Evolutionary conservation across 1,140 invertebrate species (phyloP).

Genomic region (Drosophila yakuba): DNA sequence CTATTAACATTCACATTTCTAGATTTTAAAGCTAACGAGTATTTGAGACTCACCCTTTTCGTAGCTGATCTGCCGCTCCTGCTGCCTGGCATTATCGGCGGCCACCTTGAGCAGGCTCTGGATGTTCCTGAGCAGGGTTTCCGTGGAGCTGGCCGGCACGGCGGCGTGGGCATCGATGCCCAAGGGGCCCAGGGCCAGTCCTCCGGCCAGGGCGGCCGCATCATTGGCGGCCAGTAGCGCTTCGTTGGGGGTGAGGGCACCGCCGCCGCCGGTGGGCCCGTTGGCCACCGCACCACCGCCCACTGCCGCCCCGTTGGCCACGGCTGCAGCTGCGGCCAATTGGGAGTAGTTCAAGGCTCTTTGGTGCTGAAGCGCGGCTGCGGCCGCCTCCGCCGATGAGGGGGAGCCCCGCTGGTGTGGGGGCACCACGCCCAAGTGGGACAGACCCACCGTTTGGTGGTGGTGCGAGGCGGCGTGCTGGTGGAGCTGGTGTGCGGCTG

Average conservation of each 20-base stretch:
- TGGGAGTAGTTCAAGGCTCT: conserved; percentile 91
- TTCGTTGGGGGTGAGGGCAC: conserved; percentile 71
- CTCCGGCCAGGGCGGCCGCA: conserved; percentile 80
- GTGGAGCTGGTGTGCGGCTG: conserved; percentile 68
- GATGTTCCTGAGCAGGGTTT: conserved; percentile 96
- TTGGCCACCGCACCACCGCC: conserved; percentile 53
- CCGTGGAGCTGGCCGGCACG: conserved; percentile 90
- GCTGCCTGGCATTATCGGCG: conserved; percentile 97
- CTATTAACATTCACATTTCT: too few relatives aligned
- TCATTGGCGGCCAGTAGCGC: conserved; percentile 73
- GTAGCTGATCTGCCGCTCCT: conserved; percentile 97
- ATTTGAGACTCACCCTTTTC: conserved; percentile 92
- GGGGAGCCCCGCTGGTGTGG: conserved; percentile 50
- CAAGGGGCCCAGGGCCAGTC: conserved; percentile 81
- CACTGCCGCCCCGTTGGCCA: conserved; percentile 80
- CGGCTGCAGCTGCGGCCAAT: conserved; percentile 86
- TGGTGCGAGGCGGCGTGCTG: conserved; percentile 68
- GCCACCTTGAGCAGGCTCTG: conserved; percentile 97
- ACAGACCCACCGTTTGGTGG: conserved; percentile 62
- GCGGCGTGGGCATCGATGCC: conserved; percentile 76
- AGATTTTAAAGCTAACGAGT: neutral
- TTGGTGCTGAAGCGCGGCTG: conserved; percentile 86
- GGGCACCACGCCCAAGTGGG: conserved; percentile 67
- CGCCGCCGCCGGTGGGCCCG: conserved; percentile 56
- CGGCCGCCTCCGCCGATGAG: conserved; percentile 60